These are phyloP conservation scores for Burhinus bistriatus DNA, from an alignment of 2,113 vertebrate species.

Conservation along the genomic window DNA sequence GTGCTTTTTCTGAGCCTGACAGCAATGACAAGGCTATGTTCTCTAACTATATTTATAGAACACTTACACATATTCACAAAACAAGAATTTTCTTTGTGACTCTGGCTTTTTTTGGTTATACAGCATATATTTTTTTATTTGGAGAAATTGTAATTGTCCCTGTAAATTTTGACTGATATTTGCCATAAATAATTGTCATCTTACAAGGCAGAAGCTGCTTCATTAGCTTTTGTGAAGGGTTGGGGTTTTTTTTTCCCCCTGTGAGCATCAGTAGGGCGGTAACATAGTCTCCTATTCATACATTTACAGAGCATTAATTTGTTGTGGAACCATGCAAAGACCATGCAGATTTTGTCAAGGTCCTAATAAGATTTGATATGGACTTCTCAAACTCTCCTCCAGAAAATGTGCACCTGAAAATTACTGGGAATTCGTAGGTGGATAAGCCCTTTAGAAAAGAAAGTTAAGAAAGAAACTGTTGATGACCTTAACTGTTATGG, in stretches of 20 bases:
- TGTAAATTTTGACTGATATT: neutral
- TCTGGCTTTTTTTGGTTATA: neutral
- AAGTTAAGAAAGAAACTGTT: neutral
- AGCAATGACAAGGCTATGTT: neutral
- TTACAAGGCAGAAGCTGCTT: neutral
- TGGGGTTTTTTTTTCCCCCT: neutral
- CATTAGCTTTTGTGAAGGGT: neutral
- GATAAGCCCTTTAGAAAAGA: neutral
- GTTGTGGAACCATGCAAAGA: neutral
- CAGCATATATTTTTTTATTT: neutral
- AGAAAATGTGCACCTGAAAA: neutral
- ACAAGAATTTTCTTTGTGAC: neutral
- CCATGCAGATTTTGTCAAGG: neutral
- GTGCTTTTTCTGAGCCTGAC: neutral
- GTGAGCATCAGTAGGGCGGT: neutral
- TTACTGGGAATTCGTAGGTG: neutral
- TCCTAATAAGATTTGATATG: neutral
- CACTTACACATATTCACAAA: neutral
- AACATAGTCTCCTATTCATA: neutral
- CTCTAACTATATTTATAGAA: neutral
- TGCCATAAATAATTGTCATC: neutral
- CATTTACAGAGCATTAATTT: neutral
- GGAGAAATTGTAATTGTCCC: neutral
- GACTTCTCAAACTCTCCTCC: neutral
- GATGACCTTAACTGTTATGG: neutral